Evolutionary conservation across 2,888 invertebrate genomes (phyloP), one percentile per base, ranked within the genome.

Genomic region (Drosophila falleni): DNA sequence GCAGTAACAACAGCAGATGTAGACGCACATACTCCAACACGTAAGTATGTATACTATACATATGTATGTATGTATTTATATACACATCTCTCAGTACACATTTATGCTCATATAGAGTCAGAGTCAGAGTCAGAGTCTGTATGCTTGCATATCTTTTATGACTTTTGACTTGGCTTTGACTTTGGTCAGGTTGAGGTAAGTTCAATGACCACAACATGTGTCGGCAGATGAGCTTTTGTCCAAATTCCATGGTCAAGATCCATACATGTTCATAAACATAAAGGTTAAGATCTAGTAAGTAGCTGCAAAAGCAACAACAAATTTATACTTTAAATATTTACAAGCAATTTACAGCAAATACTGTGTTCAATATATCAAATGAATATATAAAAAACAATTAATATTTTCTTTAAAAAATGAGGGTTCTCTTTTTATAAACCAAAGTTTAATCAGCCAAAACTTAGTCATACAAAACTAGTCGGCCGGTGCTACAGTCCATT

Each of bases 141-240:
- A 23, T 61, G 81, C 81, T 71, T 83, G 87, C 87, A 87, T 87
- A 84, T 87, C 80, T 84, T 87, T 84, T 84, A 87, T 87, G 83
- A 84, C 88, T 84, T 87, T 87, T 84, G 83, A 87, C 82, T 87
- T 84, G 87, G 71, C 87, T 78, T 65, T 78, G 78, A 85, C 88
- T 85, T 64, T 71, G 56, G 64, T 69, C 78, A 67, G 71, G 29
- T 56, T 49, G n/a, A 23, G 58, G 51, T 37, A 29, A 65, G 82
- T 78, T 83, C 71, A 83, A 83, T 60, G 85, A 84, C 81, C 86
- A 59, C 54, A 53, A 71, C 78, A 73, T 78, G 61, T 53, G 65
- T 62, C 65, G 63, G 51, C 75, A 59, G 62, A 63, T 60, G 59
- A 70, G 67, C 49, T 54, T 54, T 49, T 58, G 70, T 62, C 64